Evolutionary conservation across 1,140 invertebrate genomes (phyloP).

Genomic region (Physella acuta): DNA sequence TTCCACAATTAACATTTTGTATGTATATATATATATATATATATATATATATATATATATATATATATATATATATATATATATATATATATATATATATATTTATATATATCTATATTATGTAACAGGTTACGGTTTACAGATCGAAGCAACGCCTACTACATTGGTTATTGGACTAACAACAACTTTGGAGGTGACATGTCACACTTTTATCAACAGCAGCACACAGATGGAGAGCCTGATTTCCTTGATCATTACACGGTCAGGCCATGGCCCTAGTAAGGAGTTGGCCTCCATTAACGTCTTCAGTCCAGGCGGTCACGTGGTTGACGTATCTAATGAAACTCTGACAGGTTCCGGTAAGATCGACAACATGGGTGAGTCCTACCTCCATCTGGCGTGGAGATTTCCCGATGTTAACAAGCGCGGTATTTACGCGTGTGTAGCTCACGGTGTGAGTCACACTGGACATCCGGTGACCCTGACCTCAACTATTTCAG

Average conservation of each 20-base stretch:
- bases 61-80: too few species aligned
- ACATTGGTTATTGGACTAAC: background rate
- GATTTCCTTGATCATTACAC: background rate
- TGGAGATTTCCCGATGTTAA: background rate
- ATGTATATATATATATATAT: too few species aligned
- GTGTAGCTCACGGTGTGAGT: background rate
- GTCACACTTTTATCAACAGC: background rate
- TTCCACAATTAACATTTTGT: too few species aligned
- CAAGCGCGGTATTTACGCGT: background rate
- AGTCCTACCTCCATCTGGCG: background rate
- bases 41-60: too few species aligned
- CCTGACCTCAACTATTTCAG: background rate
- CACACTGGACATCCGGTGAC: background rate
- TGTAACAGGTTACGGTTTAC: too few species aligned
- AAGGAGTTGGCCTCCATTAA: background rate
- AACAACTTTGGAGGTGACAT: background rate
- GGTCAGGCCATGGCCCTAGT: background rate
- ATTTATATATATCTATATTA: too few species aligned
- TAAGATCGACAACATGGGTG: background rate
- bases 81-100: too few species aligned
- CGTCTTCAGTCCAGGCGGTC: background rate
- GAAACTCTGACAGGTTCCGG: background rate
- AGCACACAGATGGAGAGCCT: background rate
- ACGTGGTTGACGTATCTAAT: background rate
- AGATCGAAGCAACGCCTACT: background rate